phyloP scores from a whole-genome alignment of 2,797 vertebrate genomes.

The Scolopax rusticola region DNA sequence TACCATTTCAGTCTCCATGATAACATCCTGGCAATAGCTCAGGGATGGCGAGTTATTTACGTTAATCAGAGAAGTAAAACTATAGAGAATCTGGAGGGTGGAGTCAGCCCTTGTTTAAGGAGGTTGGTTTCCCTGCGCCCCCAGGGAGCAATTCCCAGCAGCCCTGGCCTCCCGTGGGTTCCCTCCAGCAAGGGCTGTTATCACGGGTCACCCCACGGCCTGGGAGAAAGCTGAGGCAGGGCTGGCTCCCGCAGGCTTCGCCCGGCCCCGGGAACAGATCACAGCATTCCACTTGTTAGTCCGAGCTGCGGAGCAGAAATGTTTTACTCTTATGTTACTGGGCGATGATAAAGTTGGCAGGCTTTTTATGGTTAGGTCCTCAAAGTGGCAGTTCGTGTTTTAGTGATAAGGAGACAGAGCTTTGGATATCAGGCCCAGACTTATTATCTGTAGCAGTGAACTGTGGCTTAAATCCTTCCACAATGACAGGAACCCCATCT shows the following conservation, averaged over 20 bases:
- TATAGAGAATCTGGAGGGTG: not conserved
- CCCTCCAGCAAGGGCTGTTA: conserved; percentile 55
- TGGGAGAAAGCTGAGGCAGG: conserved; percentile 75
- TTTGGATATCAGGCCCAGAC: conserved; percentile 55
- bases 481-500: conserved; percentile 72
- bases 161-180: not conserved
- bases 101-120: not conserved
- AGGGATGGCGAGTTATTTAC: not conserved
- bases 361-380: conserved; percentile 77
- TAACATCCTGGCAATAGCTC: not conserved
- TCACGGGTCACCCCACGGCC: conserved; percentile 67
- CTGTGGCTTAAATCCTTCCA: conserved; percentile 52
- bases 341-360: conserved; percentile 70
- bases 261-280: conserved; percentile 82
- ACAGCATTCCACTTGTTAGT: conserved; percentile 80
- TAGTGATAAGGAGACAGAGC: conserved; percentile 75
- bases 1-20: not conserved
- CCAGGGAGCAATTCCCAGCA: not conserved
- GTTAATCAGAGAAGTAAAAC: not conserved
- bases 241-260: conserved; percentile 76
- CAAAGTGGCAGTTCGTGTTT: conserved; percentile 63
- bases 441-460: conserved; percentile 66
- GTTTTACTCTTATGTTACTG: conserved; percentile 43
- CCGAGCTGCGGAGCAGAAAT: not conserved
- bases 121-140: not conserved